A percentile compares a stretch with the other conserved stretches of the same genome.
Evolutionary conservation across 2,797 vertebrate genomes (phyloP).

Genomic region (Tapera naevia): DNA sequence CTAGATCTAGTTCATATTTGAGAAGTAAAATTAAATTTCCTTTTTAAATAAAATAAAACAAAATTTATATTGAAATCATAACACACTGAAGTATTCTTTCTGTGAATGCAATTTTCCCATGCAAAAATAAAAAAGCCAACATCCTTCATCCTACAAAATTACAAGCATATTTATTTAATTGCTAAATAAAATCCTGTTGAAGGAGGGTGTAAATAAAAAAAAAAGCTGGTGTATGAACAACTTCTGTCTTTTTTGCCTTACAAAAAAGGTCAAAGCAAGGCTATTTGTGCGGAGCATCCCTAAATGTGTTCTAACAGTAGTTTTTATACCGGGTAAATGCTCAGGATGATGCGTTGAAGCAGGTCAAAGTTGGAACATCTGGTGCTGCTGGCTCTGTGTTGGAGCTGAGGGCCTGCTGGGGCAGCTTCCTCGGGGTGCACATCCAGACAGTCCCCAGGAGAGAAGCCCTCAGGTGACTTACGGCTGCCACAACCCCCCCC

Average conservation of each 20-base stretch:
- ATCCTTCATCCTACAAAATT: background rate
- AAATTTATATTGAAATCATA: background rate
- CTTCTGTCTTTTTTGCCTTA: background rate
- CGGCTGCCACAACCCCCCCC: conserved; percentile 50
- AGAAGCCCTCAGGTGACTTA: conserved; percentile 62
- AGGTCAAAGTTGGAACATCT: background rate
- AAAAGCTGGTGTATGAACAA: background rate
- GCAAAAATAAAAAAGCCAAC: background rate
- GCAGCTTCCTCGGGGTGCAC: background rate
- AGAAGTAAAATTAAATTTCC: conserved; percentile 36
- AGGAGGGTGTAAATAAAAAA: background rate
- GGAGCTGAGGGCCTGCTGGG: background rate
- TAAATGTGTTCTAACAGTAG: background rate
- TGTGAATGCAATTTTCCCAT: background rate
- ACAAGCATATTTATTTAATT: background rate
- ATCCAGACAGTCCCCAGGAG: background rate
- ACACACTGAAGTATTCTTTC: background rate
- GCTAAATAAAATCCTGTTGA: background rate
- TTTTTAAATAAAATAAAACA: background rate
- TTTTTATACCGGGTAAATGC: background rate
- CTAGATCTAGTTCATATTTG: conserved; percentile 13
- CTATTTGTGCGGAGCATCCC: conserved; percentile 80
- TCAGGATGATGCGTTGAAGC: background rate
- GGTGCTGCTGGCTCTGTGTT: background rate
- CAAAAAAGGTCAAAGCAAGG: background rate